Conservation (phyloP, 2,888 invertebrate species). For the Rosalia funebris region DNA sequence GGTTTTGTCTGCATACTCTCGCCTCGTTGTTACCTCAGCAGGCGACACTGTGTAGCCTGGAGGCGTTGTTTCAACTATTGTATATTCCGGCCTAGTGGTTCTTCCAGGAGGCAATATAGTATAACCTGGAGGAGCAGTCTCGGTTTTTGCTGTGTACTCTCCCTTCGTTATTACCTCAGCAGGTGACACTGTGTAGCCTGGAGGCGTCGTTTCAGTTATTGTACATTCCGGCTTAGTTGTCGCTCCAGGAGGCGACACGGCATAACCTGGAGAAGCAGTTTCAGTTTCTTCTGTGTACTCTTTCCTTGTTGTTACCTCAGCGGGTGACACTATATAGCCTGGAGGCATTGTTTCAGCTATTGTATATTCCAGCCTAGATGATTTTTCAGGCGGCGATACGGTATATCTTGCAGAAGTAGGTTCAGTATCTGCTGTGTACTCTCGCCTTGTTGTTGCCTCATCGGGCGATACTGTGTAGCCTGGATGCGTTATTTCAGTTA, state of each 20-base stretch:
- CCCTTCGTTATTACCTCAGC: neutral
- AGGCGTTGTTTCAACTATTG: neutral
- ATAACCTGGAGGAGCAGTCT: neutral
- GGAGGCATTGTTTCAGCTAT: neutral
- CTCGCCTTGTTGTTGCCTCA: neutral
- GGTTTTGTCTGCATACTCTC: neutral
- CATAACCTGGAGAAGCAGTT: neutral
- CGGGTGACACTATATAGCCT: too few species aligned
- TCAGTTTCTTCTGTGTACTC: neutral
- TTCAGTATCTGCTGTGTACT: neutral
- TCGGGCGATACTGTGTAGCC: neutral
- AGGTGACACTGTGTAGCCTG: neutral
- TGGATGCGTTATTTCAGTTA: neutral
- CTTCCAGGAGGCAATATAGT: neutral
- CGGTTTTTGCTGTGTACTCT: neutral
- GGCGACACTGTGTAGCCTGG: neutral
- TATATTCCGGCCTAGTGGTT: neutral
- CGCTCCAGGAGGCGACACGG: neutral
- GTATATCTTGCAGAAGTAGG: too few species aligned
- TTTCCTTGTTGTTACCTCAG: neutral
- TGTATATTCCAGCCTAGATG: too few species aligned
- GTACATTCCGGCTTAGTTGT: neutral
- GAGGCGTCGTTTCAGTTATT: neutral
- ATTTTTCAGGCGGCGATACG: too few species aligned
- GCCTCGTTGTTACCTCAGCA: neutral